Evolutionary conservation across 2,888 invertebrate genomes (phyloP), one percentile per base, ranked within the genome.

Genomic region (Synergus itoensis): DNA sequence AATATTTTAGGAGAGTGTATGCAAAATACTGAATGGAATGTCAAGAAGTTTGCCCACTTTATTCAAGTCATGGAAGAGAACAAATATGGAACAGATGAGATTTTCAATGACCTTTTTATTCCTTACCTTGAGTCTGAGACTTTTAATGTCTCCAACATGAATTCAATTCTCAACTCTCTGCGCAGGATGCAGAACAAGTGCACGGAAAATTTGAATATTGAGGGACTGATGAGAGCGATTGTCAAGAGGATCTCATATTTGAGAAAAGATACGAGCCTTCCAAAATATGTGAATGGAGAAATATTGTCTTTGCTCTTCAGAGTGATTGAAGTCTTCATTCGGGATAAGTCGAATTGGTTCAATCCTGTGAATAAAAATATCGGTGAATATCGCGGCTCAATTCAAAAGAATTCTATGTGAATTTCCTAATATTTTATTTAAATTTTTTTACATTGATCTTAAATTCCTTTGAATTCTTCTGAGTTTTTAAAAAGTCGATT

Each of bases 51-150:
- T 36, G 43, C 78, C 1, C 60, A 85, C 40, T 81, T 91, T 0
- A 64, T 88, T 0, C 69, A 77, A 43, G 73, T 82, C 36, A 77
- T 87, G 67, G 21, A 60, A 60, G 60, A 60, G 21, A n/a, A 77
- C 3, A 28, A 85, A 63, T n/a, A 73, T 77, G 76, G 78, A 0
- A 14, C 81, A 16, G 84, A 89, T 21, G 86, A 89, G 11, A 41
- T 91, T 1, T 76, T 90, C 14, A 88, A 88, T 57, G 84, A 86
- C 36, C 83, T 91, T 57, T 87, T 89, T 21, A 83, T 87, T 45
- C 88, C 90, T 0, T 86, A 83, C 36, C 76, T 91, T n/a, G 57
- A 77, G 0, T 65, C 78, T 11, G 76, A 82, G 0, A 41, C 16
- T 7, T 79, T 81, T 16, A 79, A 80, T 16, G 11, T 69, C 7